A percentile compares a stretch with the other conserved stretches of the same genome.
These are phyloP conservation scores for Neodiprion lecontei DNA, from an alignment of 1,140 invertebrate species.

Conservation along the genomic window DNA sequence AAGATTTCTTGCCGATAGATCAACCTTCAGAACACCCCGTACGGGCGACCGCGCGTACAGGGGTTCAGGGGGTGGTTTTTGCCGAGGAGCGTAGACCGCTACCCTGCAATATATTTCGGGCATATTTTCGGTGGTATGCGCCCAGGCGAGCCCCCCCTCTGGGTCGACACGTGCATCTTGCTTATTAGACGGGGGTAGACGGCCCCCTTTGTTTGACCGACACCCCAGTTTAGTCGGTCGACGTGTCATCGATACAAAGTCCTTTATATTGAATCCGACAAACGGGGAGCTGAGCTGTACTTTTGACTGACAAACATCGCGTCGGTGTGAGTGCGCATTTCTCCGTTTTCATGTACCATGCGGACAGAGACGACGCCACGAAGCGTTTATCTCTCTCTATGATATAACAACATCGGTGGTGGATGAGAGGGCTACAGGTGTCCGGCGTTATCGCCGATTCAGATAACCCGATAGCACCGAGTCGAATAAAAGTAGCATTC, in stretches of 20 bases:
- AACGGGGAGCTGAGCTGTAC: neutral
- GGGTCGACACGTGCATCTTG: slow-evolving; percentile 8
- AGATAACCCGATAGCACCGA: neutral
- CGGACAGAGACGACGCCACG: neutral
- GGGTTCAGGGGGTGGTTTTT: neutral
- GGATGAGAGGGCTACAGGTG: slow-evolving; percentile 13
- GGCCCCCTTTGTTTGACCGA: slow-evolving; percentile 11
- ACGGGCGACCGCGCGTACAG: neutral
- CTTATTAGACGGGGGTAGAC: slow-evolving; percentile 10
- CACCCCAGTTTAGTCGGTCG: slow-evolving; percentile 11
- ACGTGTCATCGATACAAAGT: slow-evolving; percentile 14
- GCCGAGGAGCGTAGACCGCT: neutral
- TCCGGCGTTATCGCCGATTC: neutral
- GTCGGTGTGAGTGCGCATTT: too few relatives aligned
- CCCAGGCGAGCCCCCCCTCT: neutral
- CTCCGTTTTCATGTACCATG: neutral
- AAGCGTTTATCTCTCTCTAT: neutral
- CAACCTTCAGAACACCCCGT: neutral
- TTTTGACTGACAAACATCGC: neutral
- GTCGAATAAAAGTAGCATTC: neutral
- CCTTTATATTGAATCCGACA: neutral
- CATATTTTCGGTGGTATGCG: slow-evolving; percentile 7
- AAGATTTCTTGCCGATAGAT: neutral
- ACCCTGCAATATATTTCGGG: slow-evolving; percentile 1
- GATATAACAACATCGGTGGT: neutral